These are phyloP conservation scores for Tapirus terrestris DNA, from an alignment of 2,113 vertebrate species.

Conservation along the genomic window DNA sequence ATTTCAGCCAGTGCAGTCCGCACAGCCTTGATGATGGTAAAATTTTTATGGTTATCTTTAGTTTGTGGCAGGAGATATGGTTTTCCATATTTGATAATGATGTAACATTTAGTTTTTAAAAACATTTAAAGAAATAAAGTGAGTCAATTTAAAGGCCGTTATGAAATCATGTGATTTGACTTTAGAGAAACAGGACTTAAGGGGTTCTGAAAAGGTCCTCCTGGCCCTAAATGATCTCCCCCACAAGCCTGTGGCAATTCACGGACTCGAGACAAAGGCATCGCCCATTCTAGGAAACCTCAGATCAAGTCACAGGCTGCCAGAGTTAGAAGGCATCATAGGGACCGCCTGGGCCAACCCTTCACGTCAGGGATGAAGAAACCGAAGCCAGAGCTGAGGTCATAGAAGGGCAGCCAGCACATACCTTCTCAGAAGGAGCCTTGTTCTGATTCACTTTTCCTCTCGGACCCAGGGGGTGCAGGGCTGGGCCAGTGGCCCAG, in stretches of 20 bases:
- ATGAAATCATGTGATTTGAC: background rate
- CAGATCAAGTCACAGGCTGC: background rate
- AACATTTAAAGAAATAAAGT: background rate
- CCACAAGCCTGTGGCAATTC: background rate
- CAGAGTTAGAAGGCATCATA: background rate
- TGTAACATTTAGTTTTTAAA: background rate
- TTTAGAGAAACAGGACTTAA: background rate
- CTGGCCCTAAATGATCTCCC: background rate
- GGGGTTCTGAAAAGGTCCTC: background rate
- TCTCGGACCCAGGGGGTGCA: background rate
- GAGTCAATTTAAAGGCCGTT: background rate
- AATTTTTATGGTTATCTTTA: background rate
- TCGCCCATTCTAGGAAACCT: background rate
- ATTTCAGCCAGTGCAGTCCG: too few relatives aligned
- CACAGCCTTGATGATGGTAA: background rate
- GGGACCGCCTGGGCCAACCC: rapidly evolving
- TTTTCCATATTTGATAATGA: background rate
- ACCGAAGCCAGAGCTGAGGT: background rate
- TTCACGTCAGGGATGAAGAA: background rate
- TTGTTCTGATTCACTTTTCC: background rate
- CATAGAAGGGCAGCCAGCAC: background rate
- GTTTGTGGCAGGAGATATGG: background rate
- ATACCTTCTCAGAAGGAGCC: background rate
- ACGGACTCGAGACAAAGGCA: background rate
- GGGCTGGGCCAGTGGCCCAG: background rate